Base-by-base conservation (phyloP, 1,140 invertebrate genomes). In the Periplaneta americana region DNA sequence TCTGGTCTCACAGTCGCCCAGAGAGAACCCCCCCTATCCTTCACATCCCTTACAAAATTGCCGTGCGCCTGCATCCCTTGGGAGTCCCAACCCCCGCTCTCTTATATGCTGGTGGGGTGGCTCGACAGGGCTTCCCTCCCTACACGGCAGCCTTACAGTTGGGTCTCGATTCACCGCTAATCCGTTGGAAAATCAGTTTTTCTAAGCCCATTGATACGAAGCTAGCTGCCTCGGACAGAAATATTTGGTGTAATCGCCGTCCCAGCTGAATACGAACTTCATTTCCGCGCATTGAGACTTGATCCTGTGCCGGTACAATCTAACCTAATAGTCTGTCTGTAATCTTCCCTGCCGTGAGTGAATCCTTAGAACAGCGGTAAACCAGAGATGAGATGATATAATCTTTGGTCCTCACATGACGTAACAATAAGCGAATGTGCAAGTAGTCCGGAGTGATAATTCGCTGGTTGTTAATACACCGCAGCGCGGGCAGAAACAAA, bases 161-260 rank as follows among this genome's bases (percentile, higher is more conserved):
- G n/a, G 22, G 28, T 34, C 77, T 82, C 82, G 82, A 82, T 82
- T 82, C 82, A 82, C 78, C 82, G 78, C 79, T 82, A 82, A 82
- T 82, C 82, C 82, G 39, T 75, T 75, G 82, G 82, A 82, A 82
- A 82, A 82, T 82, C 82, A 82, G 82, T 82, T 82, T 82, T 82
- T 82, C 82, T 82, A 82, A 82, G 82, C 79, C 79, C 82, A 78
- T 81, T 82, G 82, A 82, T 82, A 80, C 82, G 35, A n/a, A n/a
- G 22, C 75, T 76, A n/a, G 39, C 34, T 34, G 37, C 39, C 34
- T 78, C 66, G 81, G 77, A 82, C 81, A 82, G 81, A 82, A 82
- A 82, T 82, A 82, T 82, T 82, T 82, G 81, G 75, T 74, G 75
- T 82, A 79, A 82, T 82, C 81, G 76, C 35, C 75, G 28, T 36